Evolutionary conservation across 2,888 invertebrate species (phyloP).

Genomic region (Thereva nobilitata): DNA sequence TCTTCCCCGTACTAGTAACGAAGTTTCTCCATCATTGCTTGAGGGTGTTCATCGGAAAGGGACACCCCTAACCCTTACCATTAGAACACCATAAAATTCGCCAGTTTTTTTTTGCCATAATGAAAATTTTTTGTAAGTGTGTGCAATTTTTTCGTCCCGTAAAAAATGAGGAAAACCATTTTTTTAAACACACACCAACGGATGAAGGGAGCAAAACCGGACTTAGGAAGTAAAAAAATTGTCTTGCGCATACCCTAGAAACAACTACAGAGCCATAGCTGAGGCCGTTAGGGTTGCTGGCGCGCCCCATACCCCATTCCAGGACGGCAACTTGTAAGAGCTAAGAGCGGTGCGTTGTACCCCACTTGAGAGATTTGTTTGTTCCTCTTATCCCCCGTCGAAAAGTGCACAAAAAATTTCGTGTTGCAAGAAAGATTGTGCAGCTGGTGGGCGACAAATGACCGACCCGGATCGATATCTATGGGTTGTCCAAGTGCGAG

Average conservation of each 20-base stretch:
- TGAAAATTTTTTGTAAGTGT: constrained; percentile 36
- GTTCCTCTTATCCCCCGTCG: constrained; percentile 30
- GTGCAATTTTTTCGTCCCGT: constrained; percentile 35
- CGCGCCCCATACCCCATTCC: constrained; percentile 16
- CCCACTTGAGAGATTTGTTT: constrained; percentile 36
- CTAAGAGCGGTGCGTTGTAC: constrained; percentile 35
- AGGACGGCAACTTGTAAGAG: constrained; percentile 21
- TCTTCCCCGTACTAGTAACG: constrained; percentile 26
- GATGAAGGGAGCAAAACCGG: constrained; percentile 27
- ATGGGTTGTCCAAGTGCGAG: constrained; percentile 34
- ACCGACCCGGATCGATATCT: constrained; percentile 33
- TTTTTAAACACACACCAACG: constrained; percentile 26
- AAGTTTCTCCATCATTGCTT: constrained; percentile 33
- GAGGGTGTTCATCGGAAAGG: constrained; percentile 31
- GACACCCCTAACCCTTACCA: constrained; percentile 15
- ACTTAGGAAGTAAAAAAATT: constrained; percentile 37
- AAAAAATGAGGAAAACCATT: constrained; percentile 25
- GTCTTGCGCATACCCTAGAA: constrained; percentile 37
- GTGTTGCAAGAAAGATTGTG: constrained; percentile 35
- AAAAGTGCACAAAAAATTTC: constrained; percentile 36
- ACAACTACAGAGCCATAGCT: constrained; percentile 27
- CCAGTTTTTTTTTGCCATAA: constrained; percentile 23
- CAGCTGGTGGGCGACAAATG: constrained; percentile 33
- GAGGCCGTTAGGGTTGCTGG: constrained; percentile 3
- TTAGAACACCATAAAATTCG: constrained; percentile 29